A percentile compares a stretch with the other conserved stretches of the same genome.
Conservation (phyloP, 2,797 vertebrate species). For the Gallirallus australis region DNA sequence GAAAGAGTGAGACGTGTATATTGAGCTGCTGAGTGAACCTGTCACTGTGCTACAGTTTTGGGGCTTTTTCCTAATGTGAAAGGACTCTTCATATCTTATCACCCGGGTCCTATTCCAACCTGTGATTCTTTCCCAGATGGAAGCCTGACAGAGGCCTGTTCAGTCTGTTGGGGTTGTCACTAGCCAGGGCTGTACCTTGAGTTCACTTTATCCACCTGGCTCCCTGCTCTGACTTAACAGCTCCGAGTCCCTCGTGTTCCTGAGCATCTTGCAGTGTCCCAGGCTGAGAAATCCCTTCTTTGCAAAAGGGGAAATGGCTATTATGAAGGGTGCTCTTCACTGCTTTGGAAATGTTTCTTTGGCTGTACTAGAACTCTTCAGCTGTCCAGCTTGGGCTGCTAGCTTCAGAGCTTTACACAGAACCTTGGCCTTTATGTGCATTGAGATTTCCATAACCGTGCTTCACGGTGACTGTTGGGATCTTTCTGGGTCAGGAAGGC, state of each 20-base stretch:
- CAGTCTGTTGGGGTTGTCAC: background rate
- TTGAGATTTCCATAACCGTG: accelerated
- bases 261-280: background rate
- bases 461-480: background rate
- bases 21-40: background rate
- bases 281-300: background rate
- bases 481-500: background rate
- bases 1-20: background rate
- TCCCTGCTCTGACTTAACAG: background rate
- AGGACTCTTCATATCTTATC: background rate
- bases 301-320: background rate
- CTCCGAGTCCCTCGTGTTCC: accelerated
- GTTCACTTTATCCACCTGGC: background rate
- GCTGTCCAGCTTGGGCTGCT: background rate
- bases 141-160: background rate
- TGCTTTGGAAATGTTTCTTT: background rate
- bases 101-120: background rate
- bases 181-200: background rate
- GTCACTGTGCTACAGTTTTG: background rate
- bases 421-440: background rate
- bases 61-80: background rate
- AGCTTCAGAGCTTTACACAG: background rate
- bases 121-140: background rate
- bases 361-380: background rate
- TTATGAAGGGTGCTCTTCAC: background rate